Base-by-base conservation (phyloP, 2,113 vertebrate species). In the Aramus guarauna region DNA sequence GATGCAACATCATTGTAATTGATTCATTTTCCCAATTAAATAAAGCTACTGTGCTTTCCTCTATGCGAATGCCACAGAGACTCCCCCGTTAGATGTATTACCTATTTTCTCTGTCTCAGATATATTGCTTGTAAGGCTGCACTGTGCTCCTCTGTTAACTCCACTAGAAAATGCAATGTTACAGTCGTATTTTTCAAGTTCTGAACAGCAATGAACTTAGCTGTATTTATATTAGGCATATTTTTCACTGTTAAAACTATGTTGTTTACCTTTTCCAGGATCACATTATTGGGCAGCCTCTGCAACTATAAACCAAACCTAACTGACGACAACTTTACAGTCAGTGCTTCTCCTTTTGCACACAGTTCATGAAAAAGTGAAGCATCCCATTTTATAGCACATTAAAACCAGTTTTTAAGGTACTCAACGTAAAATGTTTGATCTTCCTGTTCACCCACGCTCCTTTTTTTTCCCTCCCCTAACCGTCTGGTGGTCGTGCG, bases 21-120 rank as follows among this genome's bases (percentile, higher is more conserved):
- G 98, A 98, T 98, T 98, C 97, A 98, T 98, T 98, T 98, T 95
- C 98, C 98, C 98, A 98, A 98, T 98, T 98, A 98, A 98, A 98
- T 97, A 97, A 97, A 97, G 98, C 97, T 97, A 91, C 96, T 74
- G 88, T 50, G 95, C 97, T 94, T 88, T 96, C 85, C 93, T 97
- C 96, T 34, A 55, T 29, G 95, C 45, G 88, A 96, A 88, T 90
- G 97, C 97, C 94, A 96, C 94, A 89, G 48, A 97, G 95, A 92
- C 96, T 95, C 93, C 34, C 88, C 55, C 14, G 88, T 83, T 81
- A 88, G 96, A 97, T 97, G 89, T 96, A 98, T 97, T 88, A 94
- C 95, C 97, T 96, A 95, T 90, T 89, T 96, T 77, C 96, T 73
- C 75, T 6, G 67, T 27, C 96, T 86, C 41, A 96, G 96, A 97